Evolutionary conservation across 2,797 vertebrate species (phyloP).

Genomic region (Adelosebastes latens): DNA sequence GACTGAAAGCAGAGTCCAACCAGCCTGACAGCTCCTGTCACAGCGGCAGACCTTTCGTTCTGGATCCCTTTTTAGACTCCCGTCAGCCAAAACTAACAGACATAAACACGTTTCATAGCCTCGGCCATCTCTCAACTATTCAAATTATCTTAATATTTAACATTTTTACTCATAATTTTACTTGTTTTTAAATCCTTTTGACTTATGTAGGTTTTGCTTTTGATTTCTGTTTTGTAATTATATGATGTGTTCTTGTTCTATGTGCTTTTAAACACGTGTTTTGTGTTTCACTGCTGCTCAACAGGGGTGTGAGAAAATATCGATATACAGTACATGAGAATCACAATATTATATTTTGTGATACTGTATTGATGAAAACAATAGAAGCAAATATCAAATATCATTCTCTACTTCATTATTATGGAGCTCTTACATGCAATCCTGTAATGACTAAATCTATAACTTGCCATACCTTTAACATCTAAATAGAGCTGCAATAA

Average conservation of each 20-base stretch:
- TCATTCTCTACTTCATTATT: not conserved
- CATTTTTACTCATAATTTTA: not conserved
- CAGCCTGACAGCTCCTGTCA: not conserved
- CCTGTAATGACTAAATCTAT: not conserved
- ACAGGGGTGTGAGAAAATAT: no score
- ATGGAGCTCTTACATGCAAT: not conserved
- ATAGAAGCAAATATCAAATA: not conserved
- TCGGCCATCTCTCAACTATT: not conserved
- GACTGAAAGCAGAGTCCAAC: constrained; percentile 4
- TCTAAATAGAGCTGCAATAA: no score
- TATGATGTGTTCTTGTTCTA: not conserved
- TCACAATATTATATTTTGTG: no score
- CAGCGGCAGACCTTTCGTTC: not conserved
- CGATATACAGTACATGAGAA: no score
- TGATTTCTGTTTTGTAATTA: not conserved
- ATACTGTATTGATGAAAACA: not conserved
- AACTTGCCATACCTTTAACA: not conserved
- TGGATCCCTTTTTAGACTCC: not conserved
- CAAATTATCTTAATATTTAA: not conserved
- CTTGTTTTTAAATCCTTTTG: not conserved
- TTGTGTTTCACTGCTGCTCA: not conserved
- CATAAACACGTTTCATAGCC: not conserved
- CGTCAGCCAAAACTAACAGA: not conserved
- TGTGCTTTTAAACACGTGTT: not conserved
- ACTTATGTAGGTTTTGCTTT: not conserved